A percentile compares a stretch with the other conserved stretches of the same genome.
phyloP scores from a whole-genome alignment of 1,140 invertebrate species.

The Cryptotermes secundus region DNA sequence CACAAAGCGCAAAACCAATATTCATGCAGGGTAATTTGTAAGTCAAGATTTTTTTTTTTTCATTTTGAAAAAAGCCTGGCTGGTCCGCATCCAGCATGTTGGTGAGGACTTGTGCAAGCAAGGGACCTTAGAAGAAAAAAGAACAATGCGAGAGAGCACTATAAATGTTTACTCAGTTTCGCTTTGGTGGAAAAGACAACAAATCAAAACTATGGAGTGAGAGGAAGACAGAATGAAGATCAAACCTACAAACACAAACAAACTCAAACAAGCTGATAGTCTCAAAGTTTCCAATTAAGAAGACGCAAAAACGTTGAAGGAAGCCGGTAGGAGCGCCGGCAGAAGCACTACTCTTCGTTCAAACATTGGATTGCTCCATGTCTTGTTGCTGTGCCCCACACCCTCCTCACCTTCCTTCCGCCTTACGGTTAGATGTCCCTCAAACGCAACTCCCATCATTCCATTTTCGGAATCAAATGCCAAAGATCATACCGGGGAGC shows the following conservation, averaged over 20 bases:
- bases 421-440: background rate
- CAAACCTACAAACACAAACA: conserved; percentile 17
- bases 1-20: too few relatives aligned
- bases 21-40: background rate
- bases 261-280: conserved; percentile 3
- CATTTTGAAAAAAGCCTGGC: background rate
- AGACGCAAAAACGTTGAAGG: background rate
- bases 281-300: conserved; percentile 17
- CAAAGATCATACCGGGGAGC: too few relatives aligned
- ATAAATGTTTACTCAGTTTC: conserved; percentile 9
- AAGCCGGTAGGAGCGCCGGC: too few relatives aligned
- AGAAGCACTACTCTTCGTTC: background rate
- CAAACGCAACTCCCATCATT: background rate
- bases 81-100: background rate
- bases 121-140: background rate
- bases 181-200: conserved; percentile 10
- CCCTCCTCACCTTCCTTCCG: background rate
- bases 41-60: background rate
- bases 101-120: background rate
- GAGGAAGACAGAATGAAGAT: background rate
- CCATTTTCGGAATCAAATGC: too few relatives aligned
- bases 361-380: conserved; percentile 2
- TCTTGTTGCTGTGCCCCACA: background rate
- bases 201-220: background rate
- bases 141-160: background rate